Base-by-base conservation (phyloP, 2,797 vertebrate species). In the Picus viridis region DNA sequence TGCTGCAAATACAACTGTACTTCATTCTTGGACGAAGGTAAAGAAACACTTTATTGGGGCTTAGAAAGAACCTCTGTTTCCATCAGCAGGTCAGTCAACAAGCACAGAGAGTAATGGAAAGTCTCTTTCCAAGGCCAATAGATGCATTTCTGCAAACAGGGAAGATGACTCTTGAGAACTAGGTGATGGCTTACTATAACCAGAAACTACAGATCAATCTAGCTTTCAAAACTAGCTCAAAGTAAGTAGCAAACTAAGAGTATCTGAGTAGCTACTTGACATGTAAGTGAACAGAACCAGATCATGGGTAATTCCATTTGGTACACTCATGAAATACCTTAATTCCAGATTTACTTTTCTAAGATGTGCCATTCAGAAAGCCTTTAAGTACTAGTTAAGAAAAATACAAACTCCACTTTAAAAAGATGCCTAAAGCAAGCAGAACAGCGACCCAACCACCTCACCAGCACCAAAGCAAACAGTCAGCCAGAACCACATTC, bases 31-130 rank as follows among this genome's bases (percentile, higher is more conserved):
- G 69, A 82, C 75, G 79, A 79, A 63, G 34, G 76, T 69, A 90
- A 93, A 93, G 78, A 72, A 84, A 65, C 70, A 61, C 20, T 85
- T 95, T 43, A 89, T 54, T 89, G 0, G 0, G 58, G 49, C 77
- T 88, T 92, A 92, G 43, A 89, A 89, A 88, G 64, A 73, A 79
- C 43, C 61, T 83, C 91, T 83, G 86, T 89, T 94, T 89, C 74
- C 76, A 56, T 58, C 43, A 89, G 57, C 79, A 82, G 86, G 43
- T 93, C 61, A 63, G 51, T 82, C 57, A 67, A 64, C 64, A 59
- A 76, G 32, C 3, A 0, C 59, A 63, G 64, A 74, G 54, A 83
- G 82, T 17, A 15, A 87, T 49, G 56, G 53, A 80, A 86, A 53
- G 49, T 86, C 67, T 90, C 63, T 68, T 90, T 84, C 54, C 41